These are phyloP conservation scores for Eupelmus urozonus DNA, from an alignment of 2,888 invertebrate species.

Conservation along the genomic window DNA sequence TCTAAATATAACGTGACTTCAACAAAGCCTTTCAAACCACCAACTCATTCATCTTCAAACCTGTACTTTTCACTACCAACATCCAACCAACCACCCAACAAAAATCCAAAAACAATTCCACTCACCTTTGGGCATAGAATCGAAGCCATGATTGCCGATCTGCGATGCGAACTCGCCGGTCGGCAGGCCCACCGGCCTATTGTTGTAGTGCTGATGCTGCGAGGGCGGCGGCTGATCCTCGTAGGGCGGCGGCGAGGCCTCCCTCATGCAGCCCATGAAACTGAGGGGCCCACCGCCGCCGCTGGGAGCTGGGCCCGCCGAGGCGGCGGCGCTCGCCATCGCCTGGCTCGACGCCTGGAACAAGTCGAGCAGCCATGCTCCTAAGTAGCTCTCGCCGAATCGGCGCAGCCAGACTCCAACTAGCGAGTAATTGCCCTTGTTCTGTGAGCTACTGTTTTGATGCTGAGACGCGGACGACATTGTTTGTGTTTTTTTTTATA, in stretches of 20 bases:
- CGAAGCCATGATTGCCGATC: slow-evolving; percentile 66
- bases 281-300: slow-evolving; percentile 81
- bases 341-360: slow-evolving; percentile 68
- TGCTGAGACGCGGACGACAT: slow-evolving; percentile 19
- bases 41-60: too few relatives aligned
- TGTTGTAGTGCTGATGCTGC: slow-evolving; percentile 62
- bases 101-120: not conserved
- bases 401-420: slow-evolving; percentile 62
- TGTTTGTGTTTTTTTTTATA: not conserved
- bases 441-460: not conserved
- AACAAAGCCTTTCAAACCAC: too few relatives aligned
- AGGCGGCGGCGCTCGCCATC: slow-evolving; percentile 71
- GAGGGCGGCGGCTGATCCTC: slow-evolving; percentile 77
- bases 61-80: too few relatives aligned
- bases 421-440: slow-evolving; percentile 29
- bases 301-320: slow-evolving; percentile 74
- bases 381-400: slow-evolving; percentile 65
- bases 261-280: slow-evolving; percentile 84
- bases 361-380: slow-evolving; percentile 69
- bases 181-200: slow-evolving; percentile 41
- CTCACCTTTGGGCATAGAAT: slow-evolving; percentile 74
- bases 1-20: too few relatives aligned
- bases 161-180: slow-evolving; percentile 56
- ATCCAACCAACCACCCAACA: too few relatives aligned
- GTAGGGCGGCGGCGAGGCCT: slow-evolving; percentile 81